Base-by-base conservation (phyloP, 2,888 invertebrate species). In the Leptura quadrifasciata region DNA sequence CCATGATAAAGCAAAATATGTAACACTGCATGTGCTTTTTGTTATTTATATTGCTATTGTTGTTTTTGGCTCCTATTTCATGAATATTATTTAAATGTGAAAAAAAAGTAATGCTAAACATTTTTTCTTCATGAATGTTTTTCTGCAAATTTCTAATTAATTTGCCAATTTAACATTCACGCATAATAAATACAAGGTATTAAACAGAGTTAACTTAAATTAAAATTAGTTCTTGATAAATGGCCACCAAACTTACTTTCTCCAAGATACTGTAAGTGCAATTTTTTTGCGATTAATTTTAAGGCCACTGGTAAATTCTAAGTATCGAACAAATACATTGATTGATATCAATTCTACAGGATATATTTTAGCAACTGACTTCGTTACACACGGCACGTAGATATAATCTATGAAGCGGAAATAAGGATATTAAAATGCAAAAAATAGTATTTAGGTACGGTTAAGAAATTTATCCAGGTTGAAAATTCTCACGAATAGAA, bases 241-340 rank as follows among this genome's bases (percentile, higher is more conserved):
- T 27, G n/a, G 60, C n/a, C 27, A 57, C 64, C 39, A 54, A n/a
- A 52, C 47, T 15, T 21, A 27, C 5, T 72, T 58, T 75, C 67
- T 17, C 71, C 55, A 54, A 27, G 57, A 31, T 24, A 63, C 54
- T 68, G 18, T 3, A 2, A 52, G 47, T 47, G 47, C 47, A 47
- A 47, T 47, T 47, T 47, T 47, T 47, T 47, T 47, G 12, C n/a
- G 5, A n/a, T 47, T n/a, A 15, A 2, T 47, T 47, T 47, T n/a
- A 47, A 47, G 15, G 47, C 47, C 47, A 39, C 39, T 47, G n/a
- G 12, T 39, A n/a, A 47, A 47, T 47, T 47, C n/a, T 47, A n/a
- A n/a, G 15, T n/a, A n/a, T 4, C 4, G 47, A n/a, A 47, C 6
- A 47, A n/a, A 47, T n/a, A n/a, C 10, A 39, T 39, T 8, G 39